These are phyloP conservation scores for Dynastes tityus DNA, from an alignment of 2,888 invertebrate genomes.

Conservation along the genomic window DNA sequence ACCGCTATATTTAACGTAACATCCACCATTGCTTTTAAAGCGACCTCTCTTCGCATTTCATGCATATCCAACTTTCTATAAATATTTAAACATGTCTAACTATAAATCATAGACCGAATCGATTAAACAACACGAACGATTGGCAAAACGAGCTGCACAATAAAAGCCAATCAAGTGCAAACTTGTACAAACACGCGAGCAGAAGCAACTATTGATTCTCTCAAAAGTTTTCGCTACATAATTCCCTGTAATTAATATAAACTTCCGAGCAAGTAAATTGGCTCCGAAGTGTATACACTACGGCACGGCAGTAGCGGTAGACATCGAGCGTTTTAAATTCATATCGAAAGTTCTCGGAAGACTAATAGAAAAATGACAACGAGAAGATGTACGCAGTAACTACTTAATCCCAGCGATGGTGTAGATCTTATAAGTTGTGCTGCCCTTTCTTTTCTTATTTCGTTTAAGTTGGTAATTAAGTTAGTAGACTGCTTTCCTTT, in stretches of 20 bases:
- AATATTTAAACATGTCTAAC: no score
- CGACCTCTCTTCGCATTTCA: no score
- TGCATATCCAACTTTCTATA: no score
- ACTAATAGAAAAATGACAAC: conserved; percentile 7
- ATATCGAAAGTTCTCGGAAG: conserved; percentile 1
- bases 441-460: background rate
- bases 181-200: conserved; percentile 22
- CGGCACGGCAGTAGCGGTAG: background rate
- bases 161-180: conserved; percentile 23
- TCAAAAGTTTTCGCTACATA: conserved; percentile 29
- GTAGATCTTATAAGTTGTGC: no score
- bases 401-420: no score
- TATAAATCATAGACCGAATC: conserved; percentile 6
- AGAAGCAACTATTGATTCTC: conserved; percentile 21
- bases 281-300: background rate
- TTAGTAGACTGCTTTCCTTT: no score
- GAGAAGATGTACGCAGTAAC: background rate
- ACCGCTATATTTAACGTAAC: no score
- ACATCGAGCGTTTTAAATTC: background rate
- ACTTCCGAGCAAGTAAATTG: conserved; percentile 21
- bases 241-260: conserved; percentile 28
- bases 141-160: conserved; percentile 15
- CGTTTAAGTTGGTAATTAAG: no score
- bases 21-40: no score
- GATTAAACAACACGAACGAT: conserved; percentile 23